Base-by-base conservation (phyloP, 2,888 invertebrate genomes). In the Zygaena filipendulae region DNA sequence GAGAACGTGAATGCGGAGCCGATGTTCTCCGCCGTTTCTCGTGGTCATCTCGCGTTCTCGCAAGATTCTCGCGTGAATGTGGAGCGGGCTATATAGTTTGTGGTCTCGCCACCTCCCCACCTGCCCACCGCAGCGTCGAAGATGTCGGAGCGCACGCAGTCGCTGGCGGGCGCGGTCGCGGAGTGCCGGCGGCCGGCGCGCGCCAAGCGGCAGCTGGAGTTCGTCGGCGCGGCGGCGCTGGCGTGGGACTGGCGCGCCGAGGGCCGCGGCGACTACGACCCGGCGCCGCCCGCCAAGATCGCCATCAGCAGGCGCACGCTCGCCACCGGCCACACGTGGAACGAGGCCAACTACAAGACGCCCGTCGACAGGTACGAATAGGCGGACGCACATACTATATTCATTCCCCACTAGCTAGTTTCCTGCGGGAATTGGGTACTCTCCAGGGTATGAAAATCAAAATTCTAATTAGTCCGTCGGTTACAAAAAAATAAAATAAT, bases 321-420 rank as follows among this genome's bases (percentile, higher is more conserved):
- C 2, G 70, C 75, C 1, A 79, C 77, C 0, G 77, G 75, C 11
- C 70, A 72, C 27, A 71, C 79, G 4, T 81, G 81, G 81, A 77
- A 68, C 21, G 79, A 80, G 32, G 52, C 64, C 5, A 80, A 80
- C 41, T 80, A 63, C 42, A 77, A 68, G 33, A 80, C 77, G 3
- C 77, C 80, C 10, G 61, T 81, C 19, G 80, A 80, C 38, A 62
- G 74, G 77, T 74, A 27, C 38, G 35, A 8, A 11, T 2, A 4
- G 16, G 7, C 16, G 21, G 10, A 5, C 2, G 7, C 7, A 7
- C 20, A n/a, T 20, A n/a, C n/a, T n/a, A n/a, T n/a, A n/a, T n/a
- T n/a, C n/a, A n/a, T n/a, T n/a, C n/a, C n/a, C n/a, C n/a, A n/a
- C n/a, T n/a, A n/a, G n/a, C n/a, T n/a, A n/a, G n/a, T n/a, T n/a